Base-by-base conservation (phyloP, 2,888 invertebrate genomes). In the Tanypteryx hageni region DNA sequence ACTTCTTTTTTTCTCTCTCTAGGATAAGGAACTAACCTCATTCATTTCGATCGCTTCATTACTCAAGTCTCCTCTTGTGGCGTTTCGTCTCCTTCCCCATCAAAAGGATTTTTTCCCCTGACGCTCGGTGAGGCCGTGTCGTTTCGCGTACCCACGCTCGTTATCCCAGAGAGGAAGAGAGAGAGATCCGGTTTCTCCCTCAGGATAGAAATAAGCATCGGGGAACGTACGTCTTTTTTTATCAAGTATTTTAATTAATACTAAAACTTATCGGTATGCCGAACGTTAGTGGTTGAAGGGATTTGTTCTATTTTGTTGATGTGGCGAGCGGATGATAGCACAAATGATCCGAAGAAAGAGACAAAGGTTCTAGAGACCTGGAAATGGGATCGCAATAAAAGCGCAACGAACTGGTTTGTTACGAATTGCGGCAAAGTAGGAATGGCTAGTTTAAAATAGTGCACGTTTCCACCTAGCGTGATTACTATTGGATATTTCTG, bases 11-110 rank as follows among this genome's bases (percentile, higher is more conserved):
- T 16, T 86, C 31, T 57, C 59, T 7, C 27, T 31, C 10, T 64
- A 18, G 89, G 89, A 89, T 89, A 89, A 89, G 89, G 89, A 89
- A 68, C 89, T 89, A 64, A 89, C 44, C 86, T 86, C 89, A 89
- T 89, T 89, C 64, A 31, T 44, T 58, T 64, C 61, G 89, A 89
- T 64, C 89, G 68, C 89, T 68, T 89, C 89, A 89, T 89, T 89
- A 61, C 44, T 89, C 89, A 89, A 31, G 31, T n/a, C 27, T 27
- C 76, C 22, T 76, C 76, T 16, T 56, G 61, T 18, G 64, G 56
- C 61, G 89, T 61, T 61, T 61, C 86, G 59, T 44, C 61, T 64
- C 61, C 61, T 22, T 56, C n/a, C 16, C 14, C 27, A 31, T 61
- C 64, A 61, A 89, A 89, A 89, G 76, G 89, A 86, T 86, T 86